These are phyloP conservation scores for Polypterus senegalus DNA, from an alignment of 2,113 vertebrate genomes.

Conservation along the genomic window DNA sequence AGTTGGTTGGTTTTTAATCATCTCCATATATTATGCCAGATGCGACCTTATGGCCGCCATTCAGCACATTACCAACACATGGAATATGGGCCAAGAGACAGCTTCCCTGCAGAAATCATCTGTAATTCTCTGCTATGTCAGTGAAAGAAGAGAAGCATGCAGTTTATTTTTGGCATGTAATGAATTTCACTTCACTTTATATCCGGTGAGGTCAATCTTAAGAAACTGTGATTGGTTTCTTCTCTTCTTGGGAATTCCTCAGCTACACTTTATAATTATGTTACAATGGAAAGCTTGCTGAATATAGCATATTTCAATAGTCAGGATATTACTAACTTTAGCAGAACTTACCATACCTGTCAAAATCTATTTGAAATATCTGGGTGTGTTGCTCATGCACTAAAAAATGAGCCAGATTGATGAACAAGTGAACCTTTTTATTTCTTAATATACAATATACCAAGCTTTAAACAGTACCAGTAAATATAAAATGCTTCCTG, in stretches of 20 bases:
- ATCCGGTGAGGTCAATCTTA: conserved; percentile 21
- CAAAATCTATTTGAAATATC: too few species aligned
- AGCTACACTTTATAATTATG: conserved; percentile 1
- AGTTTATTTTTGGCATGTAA: conserved; percentile 47
- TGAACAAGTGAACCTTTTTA: too few species aligned
- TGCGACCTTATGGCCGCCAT: conserved; percentile 7
- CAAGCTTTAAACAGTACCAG: too few species aligned
- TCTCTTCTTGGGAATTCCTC: not conserved
- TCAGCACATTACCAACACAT: conserved; percentile 6
- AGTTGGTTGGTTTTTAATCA: not conserved
- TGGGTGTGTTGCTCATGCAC: too few species aligned
- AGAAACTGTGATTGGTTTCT: conserved; percentile 1
- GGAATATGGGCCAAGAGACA: conserved; percentile 1
- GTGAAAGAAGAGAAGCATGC: conserved; percentile 25
- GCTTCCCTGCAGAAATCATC: conserved; percentile 28
- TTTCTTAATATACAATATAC: too few species aligned
- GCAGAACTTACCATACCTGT: too few species aligned
- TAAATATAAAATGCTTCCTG: too few species aligned
- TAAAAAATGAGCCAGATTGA: too few species aligned
- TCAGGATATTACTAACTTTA: too few species aligned
- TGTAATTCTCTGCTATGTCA: conserved; percentile 29
- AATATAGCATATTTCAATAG: too few species aligned
- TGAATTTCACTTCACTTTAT: conserved; percentile 38
- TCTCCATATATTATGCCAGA: not conserved
- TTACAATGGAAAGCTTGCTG: not conserved